Evolutionary conservation across 2,797 vertebrate genomes (phyloP).

Genomic region (Stomatorhinus walkeri): DNA sequence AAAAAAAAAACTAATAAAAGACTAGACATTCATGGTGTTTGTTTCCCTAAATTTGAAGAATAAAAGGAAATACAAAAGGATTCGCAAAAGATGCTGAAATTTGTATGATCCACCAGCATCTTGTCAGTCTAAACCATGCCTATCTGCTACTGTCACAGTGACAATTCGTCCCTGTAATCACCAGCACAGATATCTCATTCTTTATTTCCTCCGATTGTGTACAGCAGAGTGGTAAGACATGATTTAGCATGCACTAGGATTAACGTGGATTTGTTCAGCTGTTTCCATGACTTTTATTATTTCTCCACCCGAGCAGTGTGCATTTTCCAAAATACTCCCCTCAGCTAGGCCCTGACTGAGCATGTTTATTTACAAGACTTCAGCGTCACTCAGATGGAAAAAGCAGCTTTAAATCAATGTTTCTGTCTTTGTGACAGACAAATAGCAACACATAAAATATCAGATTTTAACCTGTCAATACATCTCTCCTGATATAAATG

Average conservation of each 20-base stretch:
- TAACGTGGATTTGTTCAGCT: constrained; percentile 8
- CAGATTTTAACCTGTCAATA: background rate
- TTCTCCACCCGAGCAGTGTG: background rate
- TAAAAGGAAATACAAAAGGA: background rate
- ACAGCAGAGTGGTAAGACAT: background rate
- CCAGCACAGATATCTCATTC: background rate
- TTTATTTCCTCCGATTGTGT: background rate
- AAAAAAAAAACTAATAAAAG: background rate
- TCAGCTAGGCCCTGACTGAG: background rate
- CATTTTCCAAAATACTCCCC: constrained; percentile 15
- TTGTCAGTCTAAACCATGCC: background rate
- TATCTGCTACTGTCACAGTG: background rate
- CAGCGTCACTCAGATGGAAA: background rate
- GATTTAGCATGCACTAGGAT: constrained; percentile 11
- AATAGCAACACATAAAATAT: background rate
- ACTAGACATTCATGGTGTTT: background rate
- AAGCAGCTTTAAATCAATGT: background rate
- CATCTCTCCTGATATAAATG: background rate
- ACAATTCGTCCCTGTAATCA: background rate
- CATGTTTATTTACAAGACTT: background rate
- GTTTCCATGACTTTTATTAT: background rate
- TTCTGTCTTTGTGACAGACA: background rate
- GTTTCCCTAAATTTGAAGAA: background rate
- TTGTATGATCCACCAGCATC: background rate
- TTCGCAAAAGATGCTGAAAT: background rate